Evolutionary conservation across 2,113 vertebrate species (phyloP), one percentile per base, ranked within the genome.

Genomic region (Hemichromis elongatus): DNA sequence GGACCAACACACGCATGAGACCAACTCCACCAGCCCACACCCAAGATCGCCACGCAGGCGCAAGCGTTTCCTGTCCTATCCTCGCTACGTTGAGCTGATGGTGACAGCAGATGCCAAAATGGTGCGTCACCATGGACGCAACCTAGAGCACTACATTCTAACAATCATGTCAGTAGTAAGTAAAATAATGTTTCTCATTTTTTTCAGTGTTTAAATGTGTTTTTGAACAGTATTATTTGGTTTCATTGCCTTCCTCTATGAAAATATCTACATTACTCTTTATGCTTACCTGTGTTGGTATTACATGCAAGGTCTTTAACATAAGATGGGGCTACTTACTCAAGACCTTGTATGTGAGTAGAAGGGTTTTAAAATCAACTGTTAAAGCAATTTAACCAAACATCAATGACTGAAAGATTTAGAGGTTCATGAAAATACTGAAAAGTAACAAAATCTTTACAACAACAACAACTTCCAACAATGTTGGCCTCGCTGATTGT

Each of bases 81-180:
- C 98, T n/a, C 97, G 99, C 95, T 98, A 98, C 0, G 98, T 99
- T 26, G 99, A 99, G 91, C 97, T 99, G 80, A 99, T 99, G 99
- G 97, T 99, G 90, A 98, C 98, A 11, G 97, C 98, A 1, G 99
- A 99, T 5, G 93, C 92, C 82, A 99, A 98, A 95, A 99, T 99
- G 99, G 96, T 95, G 80, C 96, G 35, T 35, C 96, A 99, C 88
- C 98, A 99, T 1, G 98, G 98, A 53, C 95, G 89, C 89, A 98
- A 99, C 86, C 94, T 99, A 47, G 97, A 99, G 86, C 98, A 99
- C 96, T 99, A 99, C 77, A 90, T 99, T 91, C 93, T 99, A 86
- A 99, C 98, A 77, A 94, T 99, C 86, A 99, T 99, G 98, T 99
- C 99, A 96, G 98, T 99, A 96, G 98, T 99, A 98, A 99, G 98